A percentile compares a stretch with the other conserved stretches of the same genome.
Evolutionary conservation across 1,140 invertebrate genomes (phyloP).

Genomic region (Batillaria attramentaria): DNA sequence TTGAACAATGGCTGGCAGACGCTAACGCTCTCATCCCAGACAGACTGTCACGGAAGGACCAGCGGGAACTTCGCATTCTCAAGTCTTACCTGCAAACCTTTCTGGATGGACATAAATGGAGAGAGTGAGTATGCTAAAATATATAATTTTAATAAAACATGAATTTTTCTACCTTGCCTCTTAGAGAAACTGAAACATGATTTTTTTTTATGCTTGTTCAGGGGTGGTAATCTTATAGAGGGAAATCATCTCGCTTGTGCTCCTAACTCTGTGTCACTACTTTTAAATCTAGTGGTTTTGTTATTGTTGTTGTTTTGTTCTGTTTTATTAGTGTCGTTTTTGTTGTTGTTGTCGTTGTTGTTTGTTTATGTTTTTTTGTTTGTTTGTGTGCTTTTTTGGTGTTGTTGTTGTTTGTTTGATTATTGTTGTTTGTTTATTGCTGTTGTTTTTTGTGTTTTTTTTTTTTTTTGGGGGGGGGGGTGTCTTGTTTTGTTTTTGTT

Average conservation of each 20-base stretch:
- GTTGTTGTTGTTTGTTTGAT: no score
- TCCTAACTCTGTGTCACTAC: background rate
- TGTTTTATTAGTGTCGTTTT: no score
- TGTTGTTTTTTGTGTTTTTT: no score
- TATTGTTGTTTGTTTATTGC: no score
- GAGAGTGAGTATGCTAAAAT: slow-evolving; percentile 40
- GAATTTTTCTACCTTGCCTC: background rate
- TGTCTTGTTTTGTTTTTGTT: no score
- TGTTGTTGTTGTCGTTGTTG: no score
- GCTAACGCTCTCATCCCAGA: slow-evolving; percentile 25
- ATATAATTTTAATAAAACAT: background rate
- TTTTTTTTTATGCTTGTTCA: background rate
- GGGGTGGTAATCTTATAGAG: background rate
- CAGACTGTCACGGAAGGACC: slow-evolving; percentile 30
- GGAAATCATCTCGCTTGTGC: background rate
- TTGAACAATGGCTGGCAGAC: slow-evolving; percentile 11
- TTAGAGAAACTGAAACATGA: background rate
- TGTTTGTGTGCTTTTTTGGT: no score
- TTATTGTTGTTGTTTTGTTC: no score
- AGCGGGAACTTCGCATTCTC: slow-evolving; percentile 40
- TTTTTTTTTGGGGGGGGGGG: no score
- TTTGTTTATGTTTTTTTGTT: no score
- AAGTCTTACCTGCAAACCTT: slow-evolving; percentile 45
- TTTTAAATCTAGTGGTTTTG: background rate
- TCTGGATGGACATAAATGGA: slow-evolving; percentile 48